phyloP scores from a whole-genome alignment of 2,888 invertebrate species.

The Macropis europaea region DNA sequence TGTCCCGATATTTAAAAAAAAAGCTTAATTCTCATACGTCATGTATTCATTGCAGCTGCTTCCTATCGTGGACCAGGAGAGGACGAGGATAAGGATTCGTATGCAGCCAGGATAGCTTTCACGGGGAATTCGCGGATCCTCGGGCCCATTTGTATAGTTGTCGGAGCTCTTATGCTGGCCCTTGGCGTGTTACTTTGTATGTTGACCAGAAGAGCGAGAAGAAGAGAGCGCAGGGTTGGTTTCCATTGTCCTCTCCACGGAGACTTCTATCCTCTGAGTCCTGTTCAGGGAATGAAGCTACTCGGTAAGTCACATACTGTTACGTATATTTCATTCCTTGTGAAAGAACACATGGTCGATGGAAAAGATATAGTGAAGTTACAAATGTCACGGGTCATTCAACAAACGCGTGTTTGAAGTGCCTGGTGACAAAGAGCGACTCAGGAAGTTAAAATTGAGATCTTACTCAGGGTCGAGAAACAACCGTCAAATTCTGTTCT shows the following conservation, averaged over 20 bases:
- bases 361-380: too few species aligned
- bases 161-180: constrained; percentile 87
- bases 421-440: too few species aligned
- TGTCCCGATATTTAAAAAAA: too few species aligned
- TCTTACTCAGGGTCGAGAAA: too few species aligned
- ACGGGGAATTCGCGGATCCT: constrained; percentile 88
- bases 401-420: too few species aligned
- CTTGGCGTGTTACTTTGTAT: constrained; percentile 85
- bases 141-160: constrained; percentile 88
- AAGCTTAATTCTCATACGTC: not conserved
- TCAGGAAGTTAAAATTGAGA: too few species aligned
- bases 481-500: too few species aligned
- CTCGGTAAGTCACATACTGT: constrained; percentile 66
- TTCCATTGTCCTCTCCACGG: constrained; percentile 90
- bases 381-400: too few species aligned
- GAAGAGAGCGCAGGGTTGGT: constrained; percentile 85
- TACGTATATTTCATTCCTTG: not conserved
- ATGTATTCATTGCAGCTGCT: constrained; percentile 80
- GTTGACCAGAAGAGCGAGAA: constrained; percentile 85
- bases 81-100: constrained; percentile 87
- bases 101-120: constrained; percentile 86
- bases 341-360: not conserved
- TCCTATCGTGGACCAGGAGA: constrained; percentile 88
- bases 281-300: constrained; percentile 80
- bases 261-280: constrained; percentile 88